Evolutionary conservation across 2,888 invertebrate species (phyloP), one percentile per base, ranked within the genome.

Genomic region (Chrysodeixis includens): DNA sequence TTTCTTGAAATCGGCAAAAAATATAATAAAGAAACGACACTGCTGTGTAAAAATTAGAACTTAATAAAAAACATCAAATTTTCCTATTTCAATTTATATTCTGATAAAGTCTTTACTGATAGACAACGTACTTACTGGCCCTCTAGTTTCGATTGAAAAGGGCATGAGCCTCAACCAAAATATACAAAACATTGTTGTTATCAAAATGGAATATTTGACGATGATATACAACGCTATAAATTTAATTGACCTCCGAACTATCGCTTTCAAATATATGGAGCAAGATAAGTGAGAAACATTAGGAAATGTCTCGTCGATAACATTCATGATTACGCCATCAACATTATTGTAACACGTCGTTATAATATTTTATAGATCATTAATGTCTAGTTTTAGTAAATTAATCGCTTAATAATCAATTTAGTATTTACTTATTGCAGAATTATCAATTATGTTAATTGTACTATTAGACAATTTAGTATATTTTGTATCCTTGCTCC

Each of bases 331-430:
- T 77, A 68, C 74, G 56, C 62, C 77, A 72, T 73, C 62, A 58
- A 65, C 64, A 67, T 62, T 61, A 72, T 73, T 64, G 22, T 51
- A 79, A 78, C 71, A 78, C 64, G 35, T 81, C 56, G 55, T 75
- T 75, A 78, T 76, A 76, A 60, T 70, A 78, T 79, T 81, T 81
- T 65, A 72, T 66, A 63, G 67, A 70, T 72, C 72, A 66, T 81
- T 62, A 64, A 71, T 66, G 79, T 70, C 64, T 56, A 44, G 62
- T 26, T 51, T 40, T 40, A 16, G 46, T 30, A 52, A 32, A 49
- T n/a, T 9, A 22, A 40, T 26, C n/a, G 49, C n/a, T 56, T 26
- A 18, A 54, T 54, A 56, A 53, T 49, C 22, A 35, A 49, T 69
- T 56, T 12, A 10, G 9, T 46, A 46, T 16, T 46, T 3, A 35